Base-by-base conservation (phyloP, 2,797 vertebrate genomes). In the Lophius americanus region DNA sequence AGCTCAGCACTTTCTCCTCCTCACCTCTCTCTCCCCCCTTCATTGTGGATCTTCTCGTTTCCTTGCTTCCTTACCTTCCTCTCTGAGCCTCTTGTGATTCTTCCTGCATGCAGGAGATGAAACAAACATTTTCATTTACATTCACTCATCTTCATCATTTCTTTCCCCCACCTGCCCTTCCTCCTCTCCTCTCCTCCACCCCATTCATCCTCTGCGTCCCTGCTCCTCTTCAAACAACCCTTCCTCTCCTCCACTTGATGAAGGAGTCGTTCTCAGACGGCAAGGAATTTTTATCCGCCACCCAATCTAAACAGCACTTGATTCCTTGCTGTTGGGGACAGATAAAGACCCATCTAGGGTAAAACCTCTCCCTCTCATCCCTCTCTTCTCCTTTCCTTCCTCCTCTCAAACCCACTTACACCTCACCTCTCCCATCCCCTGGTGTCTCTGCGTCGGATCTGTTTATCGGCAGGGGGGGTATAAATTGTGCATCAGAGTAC, bases 241-340 rank as follows among this genome's bases (percentile, higher is more conserved):
- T 9, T 42, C 41, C 72, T 78, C 62, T 73, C 49, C 50, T 68
- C 59, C 51, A 51, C 76, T 85, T 86, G 76, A 82, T 83, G 37
- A 78, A 80, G 65, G 68, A 70, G 81, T 33, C 36, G 53, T 51
- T 50, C 64, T 71, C 53, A 70, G 86, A 85, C 68, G 12, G 62
- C 14, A 33, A 83, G 79, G 86, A 95, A 95, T 93, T 94, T 94
- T 95, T 93, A 89, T 95, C 92, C 94, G 90, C 88, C 56, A 63
- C 76, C 81, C 75, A 87, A 91, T 94, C 91, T 91, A 90, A 93
- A 88, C 89, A 63, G 82, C 83, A 84, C 90, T 92, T 94, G 85
- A 92, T 89, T 75, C 67, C 83, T 77, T 39, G 62, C 68, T 64
- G 41, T 35, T 55, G 0, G 82, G 59, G 68, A 88, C 69, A 82